Evolutionary conservation across 2,797 vertebrate species (phyloP).

Genomic region (Coccyzus lansbergi): DNA sequence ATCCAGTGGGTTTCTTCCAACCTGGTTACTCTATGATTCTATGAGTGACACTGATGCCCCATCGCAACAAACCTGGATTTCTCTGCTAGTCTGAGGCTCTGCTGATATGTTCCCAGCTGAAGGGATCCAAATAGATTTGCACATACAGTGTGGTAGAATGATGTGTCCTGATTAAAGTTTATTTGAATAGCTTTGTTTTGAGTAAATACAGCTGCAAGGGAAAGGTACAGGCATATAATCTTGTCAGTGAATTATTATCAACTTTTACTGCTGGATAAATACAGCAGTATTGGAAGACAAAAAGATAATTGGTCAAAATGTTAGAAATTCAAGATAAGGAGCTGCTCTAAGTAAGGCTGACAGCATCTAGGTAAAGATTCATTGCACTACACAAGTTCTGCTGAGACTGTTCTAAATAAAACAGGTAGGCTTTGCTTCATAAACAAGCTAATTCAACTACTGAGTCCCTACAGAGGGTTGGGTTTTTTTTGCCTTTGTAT

Average conservation of each 20-base stretch:
- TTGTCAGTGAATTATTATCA: background rate
- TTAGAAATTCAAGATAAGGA: background rate
- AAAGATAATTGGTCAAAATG: background rate
- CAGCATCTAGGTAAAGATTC: slow-evolving; percentile 46
- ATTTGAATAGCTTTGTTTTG: slow-evolving; percentile 44
- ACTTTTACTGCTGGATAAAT: background rate
- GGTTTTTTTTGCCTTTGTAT: slow-evolving; percentile 22
- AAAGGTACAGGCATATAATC: slow-evolving; percentile 10
- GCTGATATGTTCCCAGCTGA: background rate
- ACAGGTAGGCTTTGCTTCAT: slow-evolving; percentile 54
- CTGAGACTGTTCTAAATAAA: slow-evolving; percentile 67
- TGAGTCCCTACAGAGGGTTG: slow-evolving; percentile 1
- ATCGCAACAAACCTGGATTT: background rate
- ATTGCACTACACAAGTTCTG: slow-evolving; percentile 28
- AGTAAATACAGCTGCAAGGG: slow-evolving; percentile 49
- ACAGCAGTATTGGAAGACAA: background rate
- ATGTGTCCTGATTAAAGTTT: slow-evolving; percentile 18
- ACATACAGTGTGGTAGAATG: background rate
- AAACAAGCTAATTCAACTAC: slow-evolving; percentile 67
- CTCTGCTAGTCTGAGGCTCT: background rate
- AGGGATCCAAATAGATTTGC: background rate
- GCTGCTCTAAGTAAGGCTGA: background rate
- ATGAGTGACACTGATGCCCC: background rate
- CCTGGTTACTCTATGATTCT: no score
- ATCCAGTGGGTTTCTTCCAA: no score